These are phyloP conservation scores for Pristionchus mayeri DNA, from an alignment of 2,888 invertebrate genomes.

Conservation along the genomic window DNA sequence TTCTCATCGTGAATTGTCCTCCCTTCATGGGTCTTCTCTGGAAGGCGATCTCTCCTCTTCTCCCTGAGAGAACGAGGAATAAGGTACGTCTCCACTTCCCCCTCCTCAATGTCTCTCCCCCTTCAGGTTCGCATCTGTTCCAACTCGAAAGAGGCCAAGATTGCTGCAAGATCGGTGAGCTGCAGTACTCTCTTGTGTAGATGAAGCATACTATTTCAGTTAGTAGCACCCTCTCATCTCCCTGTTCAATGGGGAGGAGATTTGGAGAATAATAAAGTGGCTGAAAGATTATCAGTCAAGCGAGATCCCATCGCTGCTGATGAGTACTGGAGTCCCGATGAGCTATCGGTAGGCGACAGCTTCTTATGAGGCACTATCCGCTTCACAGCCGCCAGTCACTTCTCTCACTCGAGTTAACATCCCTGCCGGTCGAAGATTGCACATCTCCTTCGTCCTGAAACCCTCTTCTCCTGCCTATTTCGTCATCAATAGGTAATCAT, in stretches of 20 bases:
- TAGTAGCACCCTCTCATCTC: constrained; percentile 12
- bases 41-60: constrained; percentile 67
- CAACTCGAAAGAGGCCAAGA: constrained; percentile 23
- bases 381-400: neutral
- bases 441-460: constrained; percentile 47
- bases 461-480: constrained; percentile 11
- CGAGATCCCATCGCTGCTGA: constrained; percentile 63
- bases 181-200: neutral
- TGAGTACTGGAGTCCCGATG: constrained; percentile 62
- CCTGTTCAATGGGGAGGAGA: constrained; percentile 43
- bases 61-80: constrained; percentile 68
- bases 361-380: neutral
- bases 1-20: constrained; percentile 68
- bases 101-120: too few relatives aligned
- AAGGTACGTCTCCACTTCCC: too few relatives aligned
- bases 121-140: constrained; percentile 43
- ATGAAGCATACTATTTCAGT: neutral
- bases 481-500: constrained; percentile 44
- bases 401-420: constrained; percentile 50
- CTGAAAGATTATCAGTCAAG: constrained; percentile 7
- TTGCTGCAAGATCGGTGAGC: constrained; percentile 19
- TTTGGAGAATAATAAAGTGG: neutral
- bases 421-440: constrained; percentile 57
- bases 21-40: constrained; percentile 67
- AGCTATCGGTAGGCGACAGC: neutral